Evolutionary conservation across 2,797 vertebrate genomes (phyloP), one percentile per base, ranked within the genome.

Genomic region (Acanthis flammea): DNA sequence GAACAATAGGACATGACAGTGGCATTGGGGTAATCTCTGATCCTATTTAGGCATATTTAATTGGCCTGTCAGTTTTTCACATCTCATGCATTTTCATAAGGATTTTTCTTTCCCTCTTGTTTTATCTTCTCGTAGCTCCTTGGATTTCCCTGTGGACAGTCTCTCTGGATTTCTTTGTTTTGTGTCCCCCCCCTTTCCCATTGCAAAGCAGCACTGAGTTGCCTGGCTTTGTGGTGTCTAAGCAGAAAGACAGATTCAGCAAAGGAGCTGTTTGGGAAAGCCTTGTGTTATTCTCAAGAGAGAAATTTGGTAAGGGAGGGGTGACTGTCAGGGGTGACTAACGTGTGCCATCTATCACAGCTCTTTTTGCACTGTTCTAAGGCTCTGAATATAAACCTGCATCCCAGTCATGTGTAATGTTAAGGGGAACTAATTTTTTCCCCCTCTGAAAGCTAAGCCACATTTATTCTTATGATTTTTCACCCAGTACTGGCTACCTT

Each of bases 1-100:
- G 62, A 94, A 94, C 74, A 71, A 54, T 62, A 58, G 68, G 81
- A 41, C 65, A 44, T 1, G 6, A 31, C 57, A 60, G 80, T 42
- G 60, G 79, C 57, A 39, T 27, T 66, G 47, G 42, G 67, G 81
- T 83, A 82, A 86, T 92, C 75, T 66, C 50, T 50, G 88, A 67
- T 91, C 7, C n/a, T 82, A 54, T 95, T 92, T 90, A 86, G 70
- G 50, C 75, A 23, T 58, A 57, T 74, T 94, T 92, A 96, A 94
- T 83, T 91, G 74, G 57, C 44, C 87, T 97, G 92, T 79, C 89
- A 92, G 58, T 90, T 88, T 94, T 95, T 83, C 71, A 81, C 75
- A 55, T 89, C 87, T 97, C 77, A 91, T 95, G 91, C 60, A 93
- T 97, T 97, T 97, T 97, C 90, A 96, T 97, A 71, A 97, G 68